Evolutionary conservation across 2,113 vertebrate species (phyloP).

Genomic region (Haemorhous mexicanus): DNA sequence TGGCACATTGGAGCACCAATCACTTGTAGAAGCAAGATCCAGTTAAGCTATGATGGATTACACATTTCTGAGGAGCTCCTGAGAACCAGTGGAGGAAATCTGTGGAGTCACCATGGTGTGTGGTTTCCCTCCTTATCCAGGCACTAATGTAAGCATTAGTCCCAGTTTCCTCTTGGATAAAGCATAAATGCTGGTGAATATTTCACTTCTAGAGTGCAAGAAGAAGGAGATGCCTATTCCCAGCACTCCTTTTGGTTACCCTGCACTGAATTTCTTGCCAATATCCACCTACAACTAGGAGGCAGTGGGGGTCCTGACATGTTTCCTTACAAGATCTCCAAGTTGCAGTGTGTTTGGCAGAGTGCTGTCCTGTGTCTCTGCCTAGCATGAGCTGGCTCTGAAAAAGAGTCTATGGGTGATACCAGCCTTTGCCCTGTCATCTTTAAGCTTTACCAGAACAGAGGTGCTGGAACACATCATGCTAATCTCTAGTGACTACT

Average conservation of each 20-base stretch:
- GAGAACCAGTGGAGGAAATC: background rate
- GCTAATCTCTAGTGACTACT: background rate
- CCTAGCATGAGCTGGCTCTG: background rate
- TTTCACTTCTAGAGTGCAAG: background rate
- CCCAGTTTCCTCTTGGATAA: background rate
- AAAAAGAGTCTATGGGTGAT: background rate
- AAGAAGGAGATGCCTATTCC: background rate
- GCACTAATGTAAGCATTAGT: background rate
- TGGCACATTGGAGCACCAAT: background rate
- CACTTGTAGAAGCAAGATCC: background rate
- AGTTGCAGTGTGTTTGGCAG: background rate
- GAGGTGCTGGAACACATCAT: background rate
- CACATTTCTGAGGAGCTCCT: background rate
- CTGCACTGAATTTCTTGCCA: slow-evolving; percentile 6
- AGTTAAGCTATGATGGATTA: background rate
- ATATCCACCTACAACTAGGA: slow-evolving; percentile 15
- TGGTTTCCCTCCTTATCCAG: background rate
- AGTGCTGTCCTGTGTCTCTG: background rate
- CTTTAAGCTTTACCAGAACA: background rate
- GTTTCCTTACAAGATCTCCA: slow-evolving; percentile 2
- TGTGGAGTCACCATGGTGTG: background rate
- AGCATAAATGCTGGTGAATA: background rate
- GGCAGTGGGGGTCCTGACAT: background rate
- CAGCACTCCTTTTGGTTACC: background rate
- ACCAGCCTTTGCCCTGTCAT: background rate